Base-by-base conservation (phyloP, 2,888 invertebrate species). In the Agrotis segetum region DNA sequence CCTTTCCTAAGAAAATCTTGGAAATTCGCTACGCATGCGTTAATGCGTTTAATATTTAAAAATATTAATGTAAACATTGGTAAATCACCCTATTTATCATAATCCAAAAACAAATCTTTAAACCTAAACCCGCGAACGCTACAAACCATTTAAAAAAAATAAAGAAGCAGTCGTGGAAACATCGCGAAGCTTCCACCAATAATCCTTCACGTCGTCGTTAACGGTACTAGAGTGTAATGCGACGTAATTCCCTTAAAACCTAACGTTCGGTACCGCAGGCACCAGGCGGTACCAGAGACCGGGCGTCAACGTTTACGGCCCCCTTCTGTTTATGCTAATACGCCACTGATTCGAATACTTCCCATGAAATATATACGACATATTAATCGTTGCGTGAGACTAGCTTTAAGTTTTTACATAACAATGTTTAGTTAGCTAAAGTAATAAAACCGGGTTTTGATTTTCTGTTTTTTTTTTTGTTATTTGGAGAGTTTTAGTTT, bases 231-330 rank as follows among this genome's bases (percentile, higher is more conserved):
- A 72, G 59, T 64, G 66, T 78, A 79, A 85, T 87, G 81, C 84
- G 81, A 80, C 77, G 83, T 87, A 85, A 86, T 84, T 80, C 83
- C 68, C 79, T 80, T 78, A 85, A 84, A 86, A 84, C 85, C 85
- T 82, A 82, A 85, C 83, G 84, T 87, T 79, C 71, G 79, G 88
- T 89, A 82, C 89, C 88, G 88, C 82, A 77, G 72, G 65, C 76
- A 78, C 47, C 53, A 56, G 19, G 21, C 47, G 53, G 67, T 19
- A 78, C 82, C 82, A 78, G 80, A 81, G 72, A 80, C 71, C 68
- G 84, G 87, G 89, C 88, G 89, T 87, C 87, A 89, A 85, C 84
- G 81, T 82, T 90, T 89, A 89, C 83, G 80, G 83, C 83, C 59
- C 67, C 83, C 59, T 67, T 81, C 79, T 87, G 86, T 88, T 88